Percentiles rank a stretch among this genome's conserved stretches.
Conservation (phyloP, 2,888 invertebrate species). For the Bruchidius siliquastri region DNA sequence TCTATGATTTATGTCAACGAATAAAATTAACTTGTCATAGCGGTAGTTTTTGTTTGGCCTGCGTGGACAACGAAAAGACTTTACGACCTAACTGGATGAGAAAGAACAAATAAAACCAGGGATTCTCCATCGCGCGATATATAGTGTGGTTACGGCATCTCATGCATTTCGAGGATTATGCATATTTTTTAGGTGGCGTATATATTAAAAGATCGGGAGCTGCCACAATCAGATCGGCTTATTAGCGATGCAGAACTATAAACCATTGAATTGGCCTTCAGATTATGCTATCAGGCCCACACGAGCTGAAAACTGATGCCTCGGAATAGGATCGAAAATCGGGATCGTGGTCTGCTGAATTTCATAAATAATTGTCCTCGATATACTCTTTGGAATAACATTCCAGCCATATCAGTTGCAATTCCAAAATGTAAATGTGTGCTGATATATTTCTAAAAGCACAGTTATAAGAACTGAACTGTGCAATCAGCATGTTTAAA, state of each 20-base stretch:
- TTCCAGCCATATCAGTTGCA: background rate
- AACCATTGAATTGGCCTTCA: background rate
- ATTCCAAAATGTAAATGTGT: background rate
- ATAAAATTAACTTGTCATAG: conserved; percentile 15
- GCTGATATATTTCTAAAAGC: background rate
- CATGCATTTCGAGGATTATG: background rate
- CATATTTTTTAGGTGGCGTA: background rate
- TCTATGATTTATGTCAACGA: conserved; percentile 11
- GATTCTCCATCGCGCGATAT: background rate
- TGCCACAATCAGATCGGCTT: background rate
- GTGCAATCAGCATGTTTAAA: no score
- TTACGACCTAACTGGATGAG: background rate
- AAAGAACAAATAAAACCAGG: background rate
- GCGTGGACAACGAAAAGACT: background rate
- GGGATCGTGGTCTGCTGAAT: background rate
- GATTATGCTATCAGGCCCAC: background rate
- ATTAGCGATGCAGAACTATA: background rate
- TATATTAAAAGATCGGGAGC: background rate
- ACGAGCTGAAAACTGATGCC: background rate
- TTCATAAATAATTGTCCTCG: background rate
- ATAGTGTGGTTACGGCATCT: background rate
- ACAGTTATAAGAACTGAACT: no score
- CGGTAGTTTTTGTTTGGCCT: background rate
- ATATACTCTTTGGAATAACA: background rate
- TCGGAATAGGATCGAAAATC: background rate